These are phyloP conservation scores for Heterodera carotae DNA, from an alignment of 1,140 invertebrate genomes.

Conservation along the genomic window DNA sequence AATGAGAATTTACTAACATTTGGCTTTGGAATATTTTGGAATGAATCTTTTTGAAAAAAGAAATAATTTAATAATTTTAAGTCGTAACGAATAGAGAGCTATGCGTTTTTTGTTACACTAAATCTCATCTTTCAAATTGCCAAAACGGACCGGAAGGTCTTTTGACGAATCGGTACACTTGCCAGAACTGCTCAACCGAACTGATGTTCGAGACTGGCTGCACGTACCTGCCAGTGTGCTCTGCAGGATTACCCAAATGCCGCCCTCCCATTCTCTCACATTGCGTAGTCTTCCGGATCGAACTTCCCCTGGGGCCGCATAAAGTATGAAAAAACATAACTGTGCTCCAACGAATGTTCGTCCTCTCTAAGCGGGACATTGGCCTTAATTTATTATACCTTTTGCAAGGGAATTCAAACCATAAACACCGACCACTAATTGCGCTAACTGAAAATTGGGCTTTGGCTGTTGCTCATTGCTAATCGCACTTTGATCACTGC, in stretches of 20 bases:
- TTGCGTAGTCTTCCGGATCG: conserved; percentile 74
- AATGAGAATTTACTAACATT: too few species aligned
- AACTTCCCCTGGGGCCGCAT: conserved; percentile 74
- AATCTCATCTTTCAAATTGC: too few species aligned
- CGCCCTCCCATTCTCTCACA: conserved; percentile 68
- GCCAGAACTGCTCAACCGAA: conserved; percentile 94
- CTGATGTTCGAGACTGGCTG: conserved; percentile 75
- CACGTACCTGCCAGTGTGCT: conserved; percentile 70
- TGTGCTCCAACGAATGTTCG: conserved; percentile 84
- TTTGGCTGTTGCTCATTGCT: background rate
- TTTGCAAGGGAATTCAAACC: background rate
- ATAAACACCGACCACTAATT: background rate
- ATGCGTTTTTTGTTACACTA: too few species aligned
- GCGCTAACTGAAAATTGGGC: background rate
- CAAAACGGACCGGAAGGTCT: conserved; percentile 74
- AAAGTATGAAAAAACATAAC: conserved; percentile 87
- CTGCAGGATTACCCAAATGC: too few species aligned
- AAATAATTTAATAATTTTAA: too few species aligned
- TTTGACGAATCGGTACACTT: conserved; percentile 85
- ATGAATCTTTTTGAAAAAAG: too few species aligned
- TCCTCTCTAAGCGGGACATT: background rate
- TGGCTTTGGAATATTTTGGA: too few species aligned
- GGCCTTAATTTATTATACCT: background rate
- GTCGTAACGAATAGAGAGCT: too few species aligned
- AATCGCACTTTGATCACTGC: background rate